Evolutionary conservation across 2,113 vertebrate species (phyloP).

Genomic region (Phainopepla nitens): DNA sequence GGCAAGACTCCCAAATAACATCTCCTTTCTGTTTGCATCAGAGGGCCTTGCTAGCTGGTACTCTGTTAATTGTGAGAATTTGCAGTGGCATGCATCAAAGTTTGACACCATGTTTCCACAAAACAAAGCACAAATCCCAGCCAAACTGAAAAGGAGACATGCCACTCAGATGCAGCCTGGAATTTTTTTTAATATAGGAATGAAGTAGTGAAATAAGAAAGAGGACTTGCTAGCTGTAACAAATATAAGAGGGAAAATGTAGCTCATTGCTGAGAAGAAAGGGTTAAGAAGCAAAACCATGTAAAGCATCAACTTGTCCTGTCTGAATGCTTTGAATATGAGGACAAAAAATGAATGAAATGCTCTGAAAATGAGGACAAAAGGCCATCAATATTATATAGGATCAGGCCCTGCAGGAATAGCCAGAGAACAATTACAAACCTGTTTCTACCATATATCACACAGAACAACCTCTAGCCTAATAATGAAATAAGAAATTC

Average conservation of each 20-base stretch:
- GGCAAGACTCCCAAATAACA: slow-evolving; percentile 94
- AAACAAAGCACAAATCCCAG: background rate
- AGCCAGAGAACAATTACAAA: background rate
- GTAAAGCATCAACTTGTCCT: background rate
- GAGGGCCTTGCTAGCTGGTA: slow-evolving; percentile 90
- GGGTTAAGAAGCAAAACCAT: background rate
- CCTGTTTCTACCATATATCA: background rate
- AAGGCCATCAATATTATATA: background rate
- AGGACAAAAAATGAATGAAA: background rate
- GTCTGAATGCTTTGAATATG: no score
- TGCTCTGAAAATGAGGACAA: background rate
- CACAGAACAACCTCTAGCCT: background rate
- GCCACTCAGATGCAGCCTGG: background rate
- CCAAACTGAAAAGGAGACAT: background rate
- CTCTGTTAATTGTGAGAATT: slow-evolving; percentile 75
- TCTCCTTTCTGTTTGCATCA: slow-evolving; percentile 91
- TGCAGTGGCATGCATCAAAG: background rate
- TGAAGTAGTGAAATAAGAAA: background rate
- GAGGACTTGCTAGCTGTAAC: background rate
- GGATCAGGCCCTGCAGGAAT: background rate
- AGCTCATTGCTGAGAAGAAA: background rate
- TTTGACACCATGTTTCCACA: background rate
- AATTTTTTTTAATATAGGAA: background rate
- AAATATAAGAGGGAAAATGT: background rate
- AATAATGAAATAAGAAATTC: background rate